Base-by-base conservation (phyloP, 2,888 invertebrate species). In the Leucophenga maculata region DNA sequence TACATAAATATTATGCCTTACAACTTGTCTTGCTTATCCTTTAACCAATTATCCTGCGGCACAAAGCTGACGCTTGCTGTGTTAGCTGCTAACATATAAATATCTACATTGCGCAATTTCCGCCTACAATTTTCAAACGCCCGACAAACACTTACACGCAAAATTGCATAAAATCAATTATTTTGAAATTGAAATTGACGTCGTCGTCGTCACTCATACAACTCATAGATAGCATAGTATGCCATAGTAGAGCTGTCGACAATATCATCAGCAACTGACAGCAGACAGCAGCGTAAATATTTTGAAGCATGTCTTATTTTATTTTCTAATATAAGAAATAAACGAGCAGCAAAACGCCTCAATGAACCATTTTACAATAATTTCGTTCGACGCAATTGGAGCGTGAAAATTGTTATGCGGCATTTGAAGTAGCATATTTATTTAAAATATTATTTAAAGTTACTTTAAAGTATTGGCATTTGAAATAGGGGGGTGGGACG, bases 151-250 rank as follows among this genome's bases (percentile, higher is more conserved):
- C 52, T 9, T 67, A 59, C 67, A 60, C 65, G 71, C 69, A 68
- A 71, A 70, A 83, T 82, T 82, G 78, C 77, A 76, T 78, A 78
- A 80, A 86, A 84, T 86, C 85, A 85, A 85, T 86, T 85, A 85
- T 83, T 79, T 78, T 67, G 68, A 83, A 80, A 85, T 84, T 82
- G 79, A 84, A 85, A 85, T 86, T 82, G 85, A 86, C 83, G 75
- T 78, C 75, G 80, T 77, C 11, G 39, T 39, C 39, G 39, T 81
- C 52, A 31, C 14, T 31, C 18, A n/a, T 11, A 39, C 39, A 13
- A 6, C 13, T 54, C 54, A 20, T 14, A 54, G 16, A 9, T 11
- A 18, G 9, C 8, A 54, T 8, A 9, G 3, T 4, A 3, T 46
- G 26, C 6, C 4, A 39, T 11, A 39, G 39, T 11, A 11, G 11